phyloP scores from a whole-genome alignment of 2,113 vertebrate species.

The Anoplopoma fimbria region DNA sequence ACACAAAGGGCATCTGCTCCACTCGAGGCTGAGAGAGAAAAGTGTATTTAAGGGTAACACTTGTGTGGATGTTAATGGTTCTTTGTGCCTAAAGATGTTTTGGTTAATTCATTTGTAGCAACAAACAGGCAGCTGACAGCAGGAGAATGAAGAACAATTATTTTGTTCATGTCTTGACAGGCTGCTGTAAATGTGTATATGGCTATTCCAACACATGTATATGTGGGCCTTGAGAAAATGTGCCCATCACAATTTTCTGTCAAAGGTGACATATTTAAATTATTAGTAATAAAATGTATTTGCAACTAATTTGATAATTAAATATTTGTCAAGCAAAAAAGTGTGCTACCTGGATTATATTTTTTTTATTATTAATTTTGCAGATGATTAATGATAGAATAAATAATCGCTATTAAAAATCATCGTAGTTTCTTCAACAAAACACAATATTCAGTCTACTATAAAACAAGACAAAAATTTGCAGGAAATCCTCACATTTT shows the following conservation, averaged over 20 bases:
- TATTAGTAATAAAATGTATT: no score
- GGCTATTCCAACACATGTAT: background rate
- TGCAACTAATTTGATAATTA: background rate
- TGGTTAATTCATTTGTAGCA: conserved; percentile 2
- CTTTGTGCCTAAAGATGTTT: background rate
- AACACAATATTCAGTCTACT: background rate
- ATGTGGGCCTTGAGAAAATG: background rate
- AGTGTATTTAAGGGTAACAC: background rate
- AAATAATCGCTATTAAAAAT: background rate
- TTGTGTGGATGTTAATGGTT: background rate
- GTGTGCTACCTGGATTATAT: background rate
- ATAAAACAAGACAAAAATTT: background rate
- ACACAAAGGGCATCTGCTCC: conserved; percentile 4
- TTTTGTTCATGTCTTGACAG: background rate
- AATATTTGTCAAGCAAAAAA: background rate
- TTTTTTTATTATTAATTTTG: background rate
- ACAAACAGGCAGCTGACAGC: background rate
- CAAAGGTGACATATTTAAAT: background rate
- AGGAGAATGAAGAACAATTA: background rate
- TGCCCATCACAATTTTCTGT: no score
- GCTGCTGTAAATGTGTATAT: background rate
- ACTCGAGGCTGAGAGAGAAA: background rate
- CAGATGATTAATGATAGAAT: background rate
- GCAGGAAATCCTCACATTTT: background rate
- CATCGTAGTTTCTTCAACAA: background rate